These are phyloP conservation scores for Myathropa florea DNA, from an alignment of 2,888 invertebrate species.

Conservation along the genomic window DNA sequence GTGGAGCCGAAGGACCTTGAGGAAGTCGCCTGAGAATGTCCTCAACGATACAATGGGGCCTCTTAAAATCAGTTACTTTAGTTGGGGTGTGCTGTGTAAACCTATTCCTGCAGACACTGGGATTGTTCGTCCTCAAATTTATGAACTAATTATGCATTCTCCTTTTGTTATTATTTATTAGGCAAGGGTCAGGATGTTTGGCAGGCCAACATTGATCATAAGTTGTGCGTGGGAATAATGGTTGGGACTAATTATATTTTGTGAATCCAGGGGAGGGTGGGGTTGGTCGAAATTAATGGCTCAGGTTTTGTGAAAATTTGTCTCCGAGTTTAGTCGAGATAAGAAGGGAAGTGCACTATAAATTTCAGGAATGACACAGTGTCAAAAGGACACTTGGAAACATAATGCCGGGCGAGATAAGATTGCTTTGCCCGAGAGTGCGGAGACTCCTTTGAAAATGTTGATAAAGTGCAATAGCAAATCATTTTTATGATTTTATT, in stretches of 20 bases:
- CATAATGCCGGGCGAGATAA: slow-evolving; percentile 35
- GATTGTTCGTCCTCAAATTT: slow-evolving; percentile 39
- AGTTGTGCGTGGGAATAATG: slow-evolving; percentile 51
- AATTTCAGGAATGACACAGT: slow-evolving; percentile 40
- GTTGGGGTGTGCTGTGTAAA: slow-evolving; percentile 23
- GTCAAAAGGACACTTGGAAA: slow-evolving; percentile 29
- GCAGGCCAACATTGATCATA: slow-evolving; percentile 58
- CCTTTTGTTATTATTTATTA: slow-evolving; percentile 57
- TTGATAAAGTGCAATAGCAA: background rate
- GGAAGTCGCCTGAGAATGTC: slow-evolving; percentile 4
- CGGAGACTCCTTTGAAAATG: background rate
- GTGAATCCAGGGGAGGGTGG: background rate
- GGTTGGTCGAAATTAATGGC: slow-evolving; percentile 47
- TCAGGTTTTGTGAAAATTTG: slow-evolving; percentile 39
- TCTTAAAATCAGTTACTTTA: slow-evolving; percentile 48
- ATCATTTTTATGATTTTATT: background rate
- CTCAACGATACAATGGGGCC: slow-evolving; percentile 6
- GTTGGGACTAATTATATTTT: slow-evolving; percentile 53
- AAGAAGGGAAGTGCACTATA: slow-evolving; percentile 44
- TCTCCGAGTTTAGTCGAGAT: slow-evolving; percentile 29
- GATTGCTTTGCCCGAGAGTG: slow-evolving; percentile 4
- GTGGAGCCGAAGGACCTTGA: background rate
- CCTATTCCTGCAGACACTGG: background rate
- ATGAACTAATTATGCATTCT: slow-evolving; percentile 61
- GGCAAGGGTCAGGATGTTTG: slow-evolving; percentile 55